Conservation (phyloP, 2,888 invertebrate species). For the Epsilonema sp. region DNA sequence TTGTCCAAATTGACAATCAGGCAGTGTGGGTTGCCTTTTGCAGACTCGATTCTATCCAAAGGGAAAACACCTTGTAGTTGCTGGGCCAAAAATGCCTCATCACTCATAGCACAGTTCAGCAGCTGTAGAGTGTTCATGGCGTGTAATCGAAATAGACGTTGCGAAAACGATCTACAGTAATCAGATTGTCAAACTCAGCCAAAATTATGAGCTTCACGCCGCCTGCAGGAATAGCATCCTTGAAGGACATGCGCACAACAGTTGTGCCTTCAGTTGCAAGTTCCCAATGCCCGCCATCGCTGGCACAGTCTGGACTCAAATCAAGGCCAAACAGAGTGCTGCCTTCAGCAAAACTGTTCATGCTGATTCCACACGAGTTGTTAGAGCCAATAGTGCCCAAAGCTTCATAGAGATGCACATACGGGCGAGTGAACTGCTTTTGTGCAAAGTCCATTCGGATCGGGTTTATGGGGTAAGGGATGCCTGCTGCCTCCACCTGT, state of each 20-base stretch:
- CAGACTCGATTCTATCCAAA: too few relatives aligned
- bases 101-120: too few relatives aligned
- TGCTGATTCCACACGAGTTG: background rate
- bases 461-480: background rate
- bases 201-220: too few relatives aligned
- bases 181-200: conserved; percentile 2
- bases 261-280: background rate
- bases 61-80: too few relatives aligned
- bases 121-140: too few relatives aligned
- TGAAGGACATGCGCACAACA: background rate
- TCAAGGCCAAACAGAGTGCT: conserved; percentile 1
- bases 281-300: conserved; percentile 1
- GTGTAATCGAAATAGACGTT: conserved; percentile 4
- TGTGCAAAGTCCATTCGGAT: background rate
- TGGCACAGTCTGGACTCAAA: background rate
- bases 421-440: background rate
- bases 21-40: too few relatives aligned
- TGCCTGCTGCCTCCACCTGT: background rate
- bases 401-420: background rate
- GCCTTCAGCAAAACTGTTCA: background rate
- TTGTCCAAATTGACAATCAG: too few relatives aligned
- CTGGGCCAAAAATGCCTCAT: too few relatives aligned
- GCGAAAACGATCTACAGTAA: background rate
- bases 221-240: background rate
- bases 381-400: background rate